Evolutionary conservation across 2,888 invertebrate genomes (phyloP), one percentile per base, ranked within the genome.

Genomic region (Meghimatium bilineatum): DNA sequence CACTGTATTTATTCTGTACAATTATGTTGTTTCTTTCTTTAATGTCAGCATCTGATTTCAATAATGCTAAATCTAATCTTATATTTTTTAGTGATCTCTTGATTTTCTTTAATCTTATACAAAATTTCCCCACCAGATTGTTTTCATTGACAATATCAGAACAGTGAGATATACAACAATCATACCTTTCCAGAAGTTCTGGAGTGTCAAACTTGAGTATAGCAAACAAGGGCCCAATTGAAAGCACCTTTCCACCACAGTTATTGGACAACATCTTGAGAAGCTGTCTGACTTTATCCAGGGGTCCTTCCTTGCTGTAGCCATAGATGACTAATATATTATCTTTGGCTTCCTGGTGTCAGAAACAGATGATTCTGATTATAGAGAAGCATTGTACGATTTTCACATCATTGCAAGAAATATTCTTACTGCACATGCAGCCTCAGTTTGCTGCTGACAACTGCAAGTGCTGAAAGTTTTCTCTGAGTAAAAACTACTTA

Each of bases 181-280:
- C 88, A 44, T 85, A 91, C 91, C 90, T 96, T 79, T 95, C 94
- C 77, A 97, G 96, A 90, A 95, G 95, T 90, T 96, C 96, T 74
- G 95, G 94, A 67, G 95, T 96, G 63, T 95, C 95, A 93, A 97
- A 97, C 88, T 95, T 95, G 79, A 97, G 92, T 86, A 95, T 94
- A 6, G 97, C 97, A 83, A 94, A 95, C 34, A 89, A 95, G 20
- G 95, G 95, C 36, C 95, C 95, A 23, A 97, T 94, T 82, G 95
- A 94, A 3, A 96, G 91, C 32, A 97, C 96, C 89, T 96, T 95
- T 5, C 97, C 97, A 0, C 97, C 97, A 91, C 96, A 97, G 93
- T 97, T 97, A 90, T 96, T 96, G 0, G 96, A 96, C 82, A 97
- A 93, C 89, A 95, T 95, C 85, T 95, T 95, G 82, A 97, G 94